Base-by-base conservation (phyloP, 2,113 vertebrate species). In the Anoura caudifer region DNA sequence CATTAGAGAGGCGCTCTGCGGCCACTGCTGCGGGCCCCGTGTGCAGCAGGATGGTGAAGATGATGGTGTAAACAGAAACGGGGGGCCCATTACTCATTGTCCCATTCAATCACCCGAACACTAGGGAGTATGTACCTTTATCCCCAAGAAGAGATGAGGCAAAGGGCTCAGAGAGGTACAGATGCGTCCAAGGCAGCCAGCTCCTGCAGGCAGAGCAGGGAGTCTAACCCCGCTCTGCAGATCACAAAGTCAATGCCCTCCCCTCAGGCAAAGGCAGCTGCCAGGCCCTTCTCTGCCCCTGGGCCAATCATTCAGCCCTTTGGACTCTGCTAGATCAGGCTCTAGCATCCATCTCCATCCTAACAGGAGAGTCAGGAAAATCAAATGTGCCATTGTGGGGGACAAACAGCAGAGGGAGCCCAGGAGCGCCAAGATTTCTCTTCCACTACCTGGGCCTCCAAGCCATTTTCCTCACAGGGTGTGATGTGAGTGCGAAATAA, bases 51-150 rank as follows among this genome's bases (percentile, higher is more conserved):
- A 36, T 1, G 47, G 47, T 33, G 54, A 59, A n/a, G 54, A 56
- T 0, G 0, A 33, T 0, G 14, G n/a, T 33, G 4, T 15, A 11
- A 45, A 33, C 31, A 22, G 33, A 41, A 73, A 20, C 12, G 2
- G 20, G 56, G 73, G n/a, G 33, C 16, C 47, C 28, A 12, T 41
- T 26, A 20, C 7, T 10, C 63, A 38, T 0, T 41, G 26, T 22
- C 84, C 47, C 43, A 7, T 41, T 28, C 56, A 5, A 2, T 75
- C 15, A 3, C 31, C 43, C 2, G 2, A 31, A 41, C 50, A 52
- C 90, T 10, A 45, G 50, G 43, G 36, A 47, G 69, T 24, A 28
- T 79, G 36, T 69, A 16, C 52, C 43, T 45, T 47, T 17, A 28
- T 9, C 70, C 83, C 41, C 45, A 47, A 50, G 22, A 31, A 43